phyloP scores from a whole-genome alignment of 2,797 vertebrate genomes.

The Sebastiscus albofasciatus region DNA sequence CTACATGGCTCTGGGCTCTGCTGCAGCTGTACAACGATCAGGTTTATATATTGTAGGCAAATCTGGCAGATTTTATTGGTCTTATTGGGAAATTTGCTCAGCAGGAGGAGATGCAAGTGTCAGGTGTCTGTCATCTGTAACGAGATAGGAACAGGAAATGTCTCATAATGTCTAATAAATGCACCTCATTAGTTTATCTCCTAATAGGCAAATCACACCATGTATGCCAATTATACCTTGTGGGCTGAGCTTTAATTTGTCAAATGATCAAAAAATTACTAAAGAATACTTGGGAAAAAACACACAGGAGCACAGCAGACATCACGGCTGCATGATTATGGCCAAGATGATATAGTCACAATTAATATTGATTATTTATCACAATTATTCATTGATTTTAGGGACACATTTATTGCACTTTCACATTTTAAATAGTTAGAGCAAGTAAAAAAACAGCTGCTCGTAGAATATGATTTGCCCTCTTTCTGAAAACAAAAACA shows the following conservation, averaged over 20 bases:
- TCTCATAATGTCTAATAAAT: not conserved
- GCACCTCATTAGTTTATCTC: not conserved
- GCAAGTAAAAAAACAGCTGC: not conserved
- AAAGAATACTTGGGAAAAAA: not conserved
- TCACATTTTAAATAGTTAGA: no score
- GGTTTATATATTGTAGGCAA: not conserved
- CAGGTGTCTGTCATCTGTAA: not conserved
- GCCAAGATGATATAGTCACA: no score
- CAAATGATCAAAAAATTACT: not conserved
- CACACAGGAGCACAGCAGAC: not conserved
- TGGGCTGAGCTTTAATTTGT: not conserved
- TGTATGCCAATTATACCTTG: not conserved
- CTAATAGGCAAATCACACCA: not conserved
- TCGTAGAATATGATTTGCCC: not conserved
- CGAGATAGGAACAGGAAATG: not conserved
- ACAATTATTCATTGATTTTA: no score
- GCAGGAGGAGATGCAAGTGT: not conserved
- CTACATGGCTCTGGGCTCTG: not conserved
- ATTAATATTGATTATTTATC: no score
- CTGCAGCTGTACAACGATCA: not conserved
- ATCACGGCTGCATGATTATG: fast-evolving
- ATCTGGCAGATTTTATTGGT: not conserved
- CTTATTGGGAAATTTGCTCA: not conserved
- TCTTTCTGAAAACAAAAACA: not conserved
- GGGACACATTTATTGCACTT: no score